These are phyloP conservation scores for Heliconius congener DNA, from an alignment of 1,140 invertebrate species.

Conservation along the genomic window DNA sequence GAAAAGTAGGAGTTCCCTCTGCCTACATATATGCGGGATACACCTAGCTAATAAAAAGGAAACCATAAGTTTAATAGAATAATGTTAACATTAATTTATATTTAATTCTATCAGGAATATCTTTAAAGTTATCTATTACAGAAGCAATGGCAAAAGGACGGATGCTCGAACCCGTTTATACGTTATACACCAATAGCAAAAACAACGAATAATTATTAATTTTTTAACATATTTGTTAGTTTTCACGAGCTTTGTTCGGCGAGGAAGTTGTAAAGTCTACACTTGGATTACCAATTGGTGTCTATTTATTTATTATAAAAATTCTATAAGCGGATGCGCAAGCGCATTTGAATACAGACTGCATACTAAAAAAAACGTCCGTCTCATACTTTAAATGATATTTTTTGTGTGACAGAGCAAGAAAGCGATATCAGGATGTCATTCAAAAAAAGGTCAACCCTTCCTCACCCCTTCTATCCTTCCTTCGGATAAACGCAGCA, in stretches of 20 bases:
- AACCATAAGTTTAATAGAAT: no score
- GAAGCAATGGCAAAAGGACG: constrained; percentile 7
- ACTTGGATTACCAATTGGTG: constrained; percentile 61
- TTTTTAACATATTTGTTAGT: constrained; percentile 22
- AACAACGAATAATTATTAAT: constrained; percentile 11
- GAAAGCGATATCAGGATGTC: constrained; percentile 68
- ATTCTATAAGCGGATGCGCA: constrained; percentile 76
- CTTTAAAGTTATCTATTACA: not conserved
- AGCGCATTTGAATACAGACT: constrained; percentile 76
- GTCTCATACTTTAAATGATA: constrained; percentile 35
- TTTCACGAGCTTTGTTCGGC: constrained; percentile 48
- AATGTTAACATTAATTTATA: not conserved
- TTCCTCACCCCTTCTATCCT: constrained; percentile 69
- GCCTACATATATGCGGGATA: no score
- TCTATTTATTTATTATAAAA: constrained; percentile 68
- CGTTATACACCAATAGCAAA: not conserved
- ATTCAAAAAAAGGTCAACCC: constrained; percentile 76
- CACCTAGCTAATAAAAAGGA: no score
- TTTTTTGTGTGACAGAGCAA: constrained; percentile 45
- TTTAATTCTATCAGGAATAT: not conserved
- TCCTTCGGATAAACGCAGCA: not conserved
- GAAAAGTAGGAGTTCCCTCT: no score
- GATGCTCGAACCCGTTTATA: constrained; percentile 16
- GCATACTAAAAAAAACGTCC: constrained; percentile 61
- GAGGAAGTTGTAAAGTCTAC: constrained; percentile 75